Conservation (phyloP, 2,797 vertebrate species). For the Ceyx erithaca region DNA sequence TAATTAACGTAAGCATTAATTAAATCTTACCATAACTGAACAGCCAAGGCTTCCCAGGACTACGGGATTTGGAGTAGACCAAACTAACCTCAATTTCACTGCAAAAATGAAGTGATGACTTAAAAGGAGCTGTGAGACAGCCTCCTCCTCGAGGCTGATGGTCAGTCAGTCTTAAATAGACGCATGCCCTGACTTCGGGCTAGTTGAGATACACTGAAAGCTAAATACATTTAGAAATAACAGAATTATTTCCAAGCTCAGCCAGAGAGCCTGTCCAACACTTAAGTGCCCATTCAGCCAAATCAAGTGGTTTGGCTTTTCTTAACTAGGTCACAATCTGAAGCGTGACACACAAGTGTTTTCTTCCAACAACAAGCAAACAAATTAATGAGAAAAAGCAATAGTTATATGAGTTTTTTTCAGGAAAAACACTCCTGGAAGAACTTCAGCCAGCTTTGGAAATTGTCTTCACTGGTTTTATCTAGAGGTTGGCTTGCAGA, state of each 20-base stretch:
- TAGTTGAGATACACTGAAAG: neutral
- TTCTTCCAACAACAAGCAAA: neutral
- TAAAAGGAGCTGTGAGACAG: neutral
- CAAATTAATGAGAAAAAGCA: neutral
- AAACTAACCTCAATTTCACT: rapidly evolving
- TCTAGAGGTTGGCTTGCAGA: neutral
- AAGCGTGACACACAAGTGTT: neutral
- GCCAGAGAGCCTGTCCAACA: neutral
- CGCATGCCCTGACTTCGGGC: neutral
- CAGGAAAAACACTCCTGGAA: neutral
- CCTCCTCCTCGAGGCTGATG: neutral
- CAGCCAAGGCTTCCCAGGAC: neutral
- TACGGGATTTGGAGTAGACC: neutral
- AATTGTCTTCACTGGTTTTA: neutral
- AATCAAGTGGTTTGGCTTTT: neutral
- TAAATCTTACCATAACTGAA: neutral
- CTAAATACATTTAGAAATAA: neutral
- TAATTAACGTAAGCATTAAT: neutral
- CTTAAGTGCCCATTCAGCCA: neutral
- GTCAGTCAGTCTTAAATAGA: neutral
- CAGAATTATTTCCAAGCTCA: neutral
- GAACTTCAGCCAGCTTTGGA: neutral
- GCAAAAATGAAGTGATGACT: rapidly evolving
- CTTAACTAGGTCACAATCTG: neutral
- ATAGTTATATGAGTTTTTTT: neutral